Percentiles rank a stretch among this genome's conserved stretches.
phyloP scores from a whole-genome alignment of 1,140 invertebrate genomes.

The Nebria ingens region DNA sequence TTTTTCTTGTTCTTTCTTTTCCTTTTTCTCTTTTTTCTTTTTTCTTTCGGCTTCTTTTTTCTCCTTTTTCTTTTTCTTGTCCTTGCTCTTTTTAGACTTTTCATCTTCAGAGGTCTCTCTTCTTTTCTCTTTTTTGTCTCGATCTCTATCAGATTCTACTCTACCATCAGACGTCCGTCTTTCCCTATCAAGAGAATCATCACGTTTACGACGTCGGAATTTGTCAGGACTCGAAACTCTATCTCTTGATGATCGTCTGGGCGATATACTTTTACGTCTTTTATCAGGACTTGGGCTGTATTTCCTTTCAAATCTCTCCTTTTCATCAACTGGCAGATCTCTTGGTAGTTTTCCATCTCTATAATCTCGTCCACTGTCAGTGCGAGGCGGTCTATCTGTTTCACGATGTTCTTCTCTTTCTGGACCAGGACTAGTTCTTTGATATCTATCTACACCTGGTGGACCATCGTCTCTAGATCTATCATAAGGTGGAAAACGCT shows the following conservation, averaged over 20 bases:
- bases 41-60: constrained; percentile 42
- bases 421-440: neutral
- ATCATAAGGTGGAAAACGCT: constrained; percentile 7
- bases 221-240: constrained; percentile 30
- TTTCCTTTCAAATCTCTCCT: constrained; percentile 15
- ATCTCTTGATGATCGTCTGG: constrained; percentile 26
- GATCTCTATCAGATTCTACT: constrained; percentile 36
- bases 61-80: constrained; percentile 44
- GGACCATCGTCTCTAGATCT: constrained; percentile 2
- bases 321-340: constrained; percentile 12
- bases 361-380: neutral
- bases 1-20: constrained; percentile 39
- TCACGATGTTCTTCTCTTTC: constrained; percentile 11
- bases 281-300: constrained; percentile 14
- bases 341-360: neutral
- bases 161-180: constrained; percentile 32
- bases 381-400: constrained; percentile 12
- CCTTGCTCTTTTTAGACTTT: constrained; percentile 40
- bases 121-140: constrained; percentile 34
- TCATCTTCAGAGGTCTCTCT: constrained; percentile 32
- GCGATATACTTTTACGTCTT: constrained; percentile 11
- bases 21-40: constrained; percentile 39
- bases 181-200: constrained; percentile 16
- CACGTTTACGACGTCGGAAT: constrained; percentile 14
- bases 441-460: neutral